Percentiles rank a stretch among this genome's conserved stretches.
phyloP scores from a whole-genome alignment of 2,888 invertebrate genomes.

The Drosophila neoperkinsi region DNA sequence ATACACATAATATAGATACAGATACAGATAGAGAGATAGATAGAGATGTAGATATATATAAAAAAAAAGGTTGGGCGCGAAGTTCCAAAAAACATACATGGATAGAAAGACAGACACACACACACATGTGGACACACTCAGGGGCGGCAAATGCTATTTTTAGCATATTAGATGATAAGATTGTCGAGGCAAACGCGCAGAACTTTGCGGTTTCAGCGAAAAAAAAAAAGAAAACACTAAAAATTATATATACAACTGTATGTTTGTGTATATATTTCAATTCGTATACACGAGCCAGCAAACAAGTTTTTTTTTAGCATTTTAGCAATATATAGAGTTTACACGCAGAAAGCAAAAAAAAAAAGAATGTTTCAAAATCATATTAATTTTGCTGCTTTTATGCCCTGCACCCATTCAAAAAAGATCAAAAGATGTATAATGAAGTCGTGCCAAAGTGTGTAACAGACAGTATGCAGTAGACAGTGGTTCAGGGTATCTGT shows the following conservation, averaged over 20 bases:
- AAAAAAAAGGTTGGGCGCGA: slow-evolving; percentile 67
- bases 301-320: slow-evolving; percentile 48
- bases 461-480: not conserved
- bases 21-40: slow-evolving; percentile 39
- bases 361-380: slow-evolving; percentile 43
- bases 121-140: slow-evolving; percentile 49
- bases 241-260: slow-evolving; percentile 33
- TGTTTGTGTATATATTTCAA: slow-evolving; percentile 28
- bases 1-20: slow-evolving; percentile 20
- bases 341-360: slow-evolving; percentile 36
- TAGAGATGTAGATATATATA: slow-evolving; percentile 23
- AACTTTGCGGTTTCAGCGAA: slow-evolving; percentile 69
- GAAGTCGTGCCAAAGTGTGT: not conserved
- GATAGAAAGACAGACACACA: slow-evolving; percentile 29
- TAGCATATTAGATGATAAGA: slow-evolving; percentile 76
- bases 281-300: slow-evolving; percentile 41
- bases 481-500: not conserved
- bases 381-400: slow-evolving; percentile 40
- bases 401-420: slow-evolving; percentile 16
- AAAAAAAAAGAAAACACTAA: slow-evolving; percentile 42
- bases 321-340: slow-evolving; percentile 52
- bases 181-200: slow-evolving; percentile 70
- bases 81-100: slow-evolving; percentile 42
- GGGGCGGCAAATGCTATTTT: slow-evolving; percentile 70
- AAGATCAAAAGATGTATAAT: not conserved